Conservation (phyloP, 2,888 invertebrate species). For the Megalurothrips usitatus region DNA sequence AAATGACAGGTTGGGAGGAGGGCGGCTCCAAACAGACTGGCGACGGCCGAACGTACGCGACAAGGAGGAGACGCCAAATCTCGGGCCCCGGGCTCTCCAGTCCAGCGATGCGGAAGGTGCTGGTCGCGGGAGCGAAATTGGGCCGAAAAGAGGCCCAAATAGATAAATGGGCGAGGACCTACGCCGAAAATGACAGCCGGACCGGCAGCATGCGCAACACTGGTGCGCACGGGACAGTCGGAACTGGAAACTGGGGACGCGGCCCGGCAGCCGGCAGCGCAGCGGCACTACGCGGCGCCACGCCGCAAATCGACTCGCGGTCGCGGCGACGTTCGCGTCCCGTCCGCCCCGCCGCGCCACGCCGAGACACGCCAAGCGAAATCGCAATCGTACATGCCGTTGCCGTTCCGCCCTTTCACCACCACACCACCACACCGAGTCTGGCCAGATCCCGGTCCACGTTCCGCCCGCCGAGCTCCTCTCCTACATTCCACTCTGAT, state of each 20-base stretch:
- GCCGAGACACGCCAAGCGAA: background rate
- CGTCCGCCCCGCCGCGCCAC: background rate
- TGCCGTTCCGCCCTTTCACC: background rate
- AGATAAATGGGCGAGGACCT: background rate
- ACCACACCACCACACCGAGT: too few relatives aligned
- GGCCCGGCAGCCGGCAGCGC: background rate
- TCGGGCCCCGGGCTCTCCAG: too few relatives aligned
- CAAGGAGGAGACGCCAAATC: too few relatives aligned
- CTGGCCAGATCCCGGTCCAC: too few relatives aligned
- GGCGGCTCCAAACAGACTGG: background rate
- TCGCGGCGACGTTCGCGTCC: background rate
- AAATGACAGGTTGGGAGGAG: conserved; percentile 10
- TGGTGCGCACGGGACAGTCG: background rate
- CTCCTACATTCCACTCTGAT: too few relatives aligned
- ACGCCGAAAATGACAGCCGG: conserved; percentile 18
- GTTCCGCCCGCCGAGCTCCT: too few relatives aligned
- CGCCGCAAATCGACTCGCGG: background rate
- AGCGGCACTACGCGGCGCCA: background rate
- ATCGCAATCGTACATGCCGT: background rate
- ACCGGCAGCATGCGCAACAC: conserved; percentile 17
- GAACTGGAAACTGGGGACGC: conserved; percentile 2
- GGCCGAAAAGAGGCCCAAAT: too few relatives aligned
- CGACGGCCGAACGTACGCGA: too few relatives aligned
- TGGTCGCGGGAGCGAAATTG: too few relatives aligned
- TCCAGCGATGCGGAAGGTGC: too few relatives aligned